These are phyloP conservation scores for Megamerina dolium DNA, from an alignment of 2,888 invertebrate genomes.

Conservation along the genomic window DNA sequence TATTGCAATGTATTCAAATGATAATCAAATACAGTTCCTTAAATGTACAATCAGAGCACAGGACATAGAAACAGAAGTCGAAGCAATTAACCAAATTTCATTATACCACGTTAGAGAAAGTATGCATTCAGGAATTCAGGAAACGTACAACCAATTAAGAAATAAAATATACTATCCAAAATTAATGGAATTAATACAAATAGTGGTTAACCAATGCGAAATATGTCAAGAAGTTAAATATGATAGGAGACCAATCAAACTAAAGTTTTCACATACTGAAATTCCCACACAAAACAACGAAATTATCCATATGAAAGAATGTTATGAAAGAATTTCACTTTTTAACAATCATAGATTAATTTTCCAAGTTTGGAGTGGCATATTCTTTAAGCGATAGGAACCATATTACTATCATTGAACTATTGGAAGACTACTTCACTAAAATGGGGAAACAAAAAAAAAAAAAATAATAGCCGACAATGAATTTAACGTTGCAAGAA, in stretches of 20 bases:
- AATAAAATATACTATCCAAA: too few relatives aligned
- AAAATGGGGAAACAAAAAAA: slow-evolving; percentile 16
- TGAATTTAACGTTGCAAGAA: slow-evolving; percentile 17
- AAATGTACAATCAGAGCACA: slow-evolving; percentile 1
- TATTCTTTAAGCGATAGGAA: slow-evolving; percentile 10
- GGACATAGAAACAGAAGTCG: too few relatives aligned
- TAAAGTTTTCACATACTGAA: slow-evolving; percentile 19
- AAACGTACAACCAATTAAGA: too few relatives aligned
- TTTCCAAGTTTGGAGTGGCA: slow-evolving; percentile 14
- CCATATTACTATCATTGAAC: slow-evolving; percentile 13
- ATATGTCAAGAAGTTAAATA: slow-evolving; percentile 18
- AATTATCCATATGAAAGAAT: slow-evolving; percentile 15
- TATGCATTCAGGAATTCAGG: too few relatives aligned
- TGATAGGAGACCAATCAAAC: slow-evolving; percentile 15
- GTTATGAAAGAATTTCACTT: slow-evolving; percentile 9
- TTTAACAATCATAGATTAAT: slow-evolving; percentile 17
- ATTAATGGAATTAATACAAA: too few relatives aligned
- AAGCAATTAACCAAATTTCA: too few relatives aligned
- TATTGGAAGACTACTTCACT: slow-evolving; percentile 12
- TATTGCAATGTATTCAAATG: slow-evolving; percentile 21
- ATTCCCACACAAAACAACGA: slow-evolving; percentile 13
- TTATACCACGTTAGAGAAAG: too few relatives aligned
- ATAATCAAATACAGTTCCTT: slow-evolving; percentile 9
- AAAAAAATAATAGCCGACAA: slow-evolving; percentile 17
- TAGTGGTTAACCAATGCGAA: slow-evolving; percentile 18